These are phyloP conservation scores for Dicrostonyx torquatus DNA, from an alignment of 2,797 vertebrate genomes.

Conservation along the genomic window DNA sequence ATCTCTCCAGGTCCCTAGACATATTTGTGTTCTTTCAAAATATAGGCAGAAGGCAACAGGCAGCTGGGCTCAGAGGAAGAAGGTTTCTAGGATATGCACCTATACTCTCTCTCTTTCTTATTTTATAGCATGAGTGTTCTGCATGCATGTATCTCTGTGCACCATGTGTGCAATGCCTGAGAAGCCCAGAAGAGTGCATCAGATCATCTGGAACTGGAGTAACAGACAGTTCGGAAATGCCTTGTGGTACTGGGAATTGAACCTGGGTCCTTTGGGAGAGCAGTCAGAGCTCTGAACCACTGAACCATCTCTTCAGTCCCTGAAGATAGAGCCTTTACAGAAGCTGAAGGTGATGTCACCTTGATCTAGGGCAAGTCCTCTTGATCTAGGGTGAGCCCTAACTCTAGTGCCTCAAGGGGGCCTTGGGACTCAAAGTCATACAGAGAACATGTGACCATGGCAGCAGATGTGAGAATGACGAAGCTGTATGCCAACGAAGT, in stretches of 20 bases:
- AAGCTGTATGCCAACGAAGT: not conserved
- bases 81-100: not conserved
- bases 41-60: not conserved
- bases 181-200: not conserved
- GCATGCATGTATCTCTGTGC: not conserved
- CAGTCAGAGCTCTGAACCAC: not conserved
- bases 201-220: not conserved
- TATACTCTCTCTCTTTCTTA: not conserved
- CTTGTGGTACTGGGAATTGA: not conserved
- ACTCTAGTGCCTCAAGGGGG: not conserved
- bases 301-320: not conserved
- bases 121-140: not conserved
- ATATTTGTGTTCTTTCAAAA: not conserved
- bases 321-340: not conserved
- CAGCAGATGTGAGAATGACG: fast-evolving
- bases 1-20: not conserved
- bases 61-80: not conserved
- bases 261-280: not conserved
- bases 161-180: not conserved
- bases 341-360: not conserved
- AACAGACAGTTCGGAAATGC: not conserved
- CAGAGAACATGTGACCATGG: not conserved
- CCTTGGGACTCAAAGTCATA: not conserved
- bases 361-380: not conserved
- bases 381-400: not conserved